Base-by-base conservation (phyloP, 2,888 invertebrate species). In the Oeneis ivallda region DNA sequence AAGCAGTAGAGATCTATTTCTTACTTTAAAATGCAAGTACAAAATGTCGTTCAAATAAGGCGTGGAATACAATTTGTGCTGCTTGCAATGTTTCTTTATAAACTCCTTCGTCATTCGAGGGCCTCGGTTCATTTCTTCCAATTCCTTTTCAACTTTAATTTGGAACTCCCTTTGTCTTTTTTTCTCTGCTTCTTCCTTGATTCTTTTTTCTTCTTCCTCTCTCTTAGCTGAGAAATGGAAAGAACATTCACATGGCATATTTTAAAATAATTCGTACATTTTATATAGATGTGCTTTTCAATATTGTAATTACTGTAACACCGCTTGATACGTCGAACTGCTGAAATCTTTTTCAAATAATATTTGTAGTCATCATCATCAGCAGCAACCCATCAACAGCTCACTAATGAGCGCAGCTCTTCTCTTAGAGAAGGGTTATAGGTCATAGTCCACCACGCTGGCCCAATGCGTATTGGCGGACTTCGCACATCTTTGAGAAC, bases 1-100 rank as follows among this genome's bases (percentile, higher is more conserved):
- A 41, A 41, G n/a, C 2, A 26, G 2, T 26, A 26, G 3, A 13
- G 11, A 43, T 13, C 13, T 41, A 49, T 47, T 49, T 26, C 45
- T 72, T 85, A 96, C 97, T 96, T 95, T 98, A 95, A 92, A 98
- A 91, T 99, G 98, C 49, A 99, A 92, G 85, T 99, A 99, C 0
- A 99, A 92, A 11, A 98, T 97, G 84, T 98, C 98, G 84, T 99
- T 99, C 10, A 99, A 89, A 74, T 95, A 89, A 0, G 98, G 98
- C 0, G 98, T 98, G 72, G 94, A 92, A 80, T 98, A 99, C 0
- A 98, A 87, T 76, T 96, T 95, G 71, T 96, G 93, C 70, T 97
- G 95, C 79, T 95, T 96, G 88, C 98, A 99, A 75, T 96, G 95
- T 63, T 97, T 94, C 72, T 90, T 93, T 56, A 99, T 92, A 61